Evolutionary conservation across 2,888 invertebrate genomes (phyloP).

Genomic region (Ypsolopha scabrella): DNA sequence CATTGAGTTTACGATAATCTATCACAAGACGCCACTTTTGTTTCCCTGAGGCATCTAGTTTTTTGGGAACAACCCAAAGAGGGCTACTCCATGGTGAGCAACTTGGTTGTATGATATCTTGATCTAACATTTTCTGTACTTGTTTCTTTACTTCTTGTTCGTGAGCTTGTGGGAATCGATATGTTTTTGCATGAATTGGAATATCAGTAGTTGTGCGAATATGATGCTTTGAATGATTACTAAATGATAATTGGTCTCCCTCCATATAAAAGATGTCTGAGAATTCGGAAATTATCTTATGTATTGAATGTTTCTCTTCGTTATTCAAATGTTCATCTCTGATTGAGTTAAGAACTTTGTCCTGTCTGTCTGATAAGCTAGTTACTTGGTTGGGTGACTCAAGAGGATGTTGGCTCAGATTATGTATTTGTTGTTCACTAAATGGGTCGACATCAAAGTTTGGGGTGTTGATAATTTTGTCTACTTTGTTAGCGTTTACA

Average conservation of each 20-base stretch:
- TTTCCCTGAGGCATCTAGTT: conserved; percentile 7
- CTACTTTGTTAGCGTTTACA: too few species aligned
- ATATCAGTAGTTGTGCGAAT: conserved; percentile 8
- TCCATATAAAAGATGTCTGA: conserved; percentile 1
- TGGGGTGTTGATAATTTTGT: too few species aligned
- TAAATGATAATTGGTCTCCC: conserved; percentile 7
- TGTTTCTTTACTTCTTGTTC: conserved; percentile 11
- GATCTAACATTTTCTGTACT: conserved; percentile 8
- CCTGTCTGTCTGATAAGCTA: too few species aligned
- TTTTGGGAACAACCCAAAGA: conserved; percentile 11
- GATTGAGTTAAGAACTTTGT: too few species aligned
- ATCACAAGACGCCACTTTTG: conserved; percentile 6
- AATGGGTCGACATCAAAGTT: too few species aligned
- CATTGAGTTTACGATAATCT: conserved; percentile 5
- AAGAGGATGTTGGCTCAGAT: too few species aligned
- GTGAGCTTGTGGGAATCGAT: conserved; percentile 14
- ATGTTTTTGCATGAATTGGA: conserved; percentile 11
- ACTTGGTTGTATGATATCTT: conserved; percentile 9
- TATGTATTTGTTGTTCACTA: too few species aligned
- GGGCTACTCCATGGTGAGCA: conserved; percentile 4
- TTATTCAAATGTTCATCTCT: too few species aligned
- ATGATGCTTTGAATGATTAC: conserved; percentile 8
- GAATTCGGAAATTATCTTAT: too few species aligned
- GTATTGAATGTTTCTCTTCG: too few species aligned
- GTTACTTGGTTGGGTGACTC: too few species aligned